phyloP scores from a whole-genome alignment of 2,797 vertebrate genomes.

The Salarias fasciatus region DNA sequence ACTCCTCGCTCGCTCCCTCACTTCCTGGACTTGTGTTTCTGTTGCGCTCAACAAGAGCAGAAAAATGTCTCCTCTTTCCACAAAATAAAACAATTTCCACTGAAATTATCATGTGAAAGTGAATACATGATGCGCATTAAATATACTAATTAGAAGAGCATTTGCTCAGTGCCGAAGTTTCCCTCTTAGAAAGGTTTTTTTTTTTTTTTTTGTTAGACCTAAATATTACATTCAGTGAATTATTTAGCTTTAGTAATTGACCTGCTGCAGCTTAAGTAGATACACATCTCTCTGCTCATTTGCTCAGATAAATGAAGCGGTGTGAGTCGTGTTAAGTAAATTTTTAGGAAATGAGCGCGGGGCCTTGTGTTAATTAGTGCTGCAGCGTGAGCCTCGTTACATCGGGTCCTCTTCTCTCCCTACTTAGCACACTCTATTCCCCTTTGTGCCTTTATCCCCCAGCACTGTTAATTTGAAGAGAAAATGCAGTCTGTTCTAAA shows the following conservation, averaged over 20 bases:
- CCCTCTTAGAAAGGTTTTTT: conserved; percentile 35
- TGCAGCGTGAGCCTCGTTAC: conserved; percentile 64
- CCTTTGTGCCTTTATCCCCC: conserved; percentile 60
- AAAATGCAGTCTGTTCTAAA: conserved; percentile 70
- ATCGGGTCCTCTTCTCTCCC: conserved; percentile 61
- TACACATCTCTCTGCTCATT: conserved; percentile 70
- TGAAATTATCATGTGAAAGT: conserved; percentile 77
- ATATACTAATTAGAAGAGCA: conserved; percentile 59
- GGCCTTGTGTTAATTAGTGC: conserved; percentile 74
- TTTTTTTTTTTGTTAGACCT: conserved; percentile 30
- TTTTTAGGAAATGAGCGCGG: conserved; percentile 68
- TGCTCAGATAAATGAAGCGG: conserved; percentile 72
- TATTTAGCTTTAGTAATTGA: conserved; percentile 76
- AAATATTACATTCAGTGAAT: conserved; percentile 70
- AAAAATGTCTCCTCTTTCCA: conserved; percentile 25
- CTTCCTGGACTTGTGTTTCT: conserved; percentile 51
- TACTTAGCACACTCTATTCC: conserved; percentile 66
- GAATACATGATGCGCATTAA: conserved; percentile 57
- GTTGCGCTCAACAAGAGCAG: conserved; percentile 11
- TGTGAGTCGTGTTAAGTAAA: conserved; percentile 67
- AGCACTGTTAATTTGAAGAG: conserved; percentile 69
- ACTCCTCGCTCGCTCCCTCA: background rate
- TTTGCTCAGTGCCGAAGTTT: conserved; percentile 41
- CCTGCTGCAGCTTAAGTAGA: conserved; percentile 72
- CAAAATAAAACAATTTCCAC: conserved; percentile 40